Evolutionary conservation across 2,888 invertebrate genomes (phyloP).

Genomic region (Dusona sp.): DNA sequence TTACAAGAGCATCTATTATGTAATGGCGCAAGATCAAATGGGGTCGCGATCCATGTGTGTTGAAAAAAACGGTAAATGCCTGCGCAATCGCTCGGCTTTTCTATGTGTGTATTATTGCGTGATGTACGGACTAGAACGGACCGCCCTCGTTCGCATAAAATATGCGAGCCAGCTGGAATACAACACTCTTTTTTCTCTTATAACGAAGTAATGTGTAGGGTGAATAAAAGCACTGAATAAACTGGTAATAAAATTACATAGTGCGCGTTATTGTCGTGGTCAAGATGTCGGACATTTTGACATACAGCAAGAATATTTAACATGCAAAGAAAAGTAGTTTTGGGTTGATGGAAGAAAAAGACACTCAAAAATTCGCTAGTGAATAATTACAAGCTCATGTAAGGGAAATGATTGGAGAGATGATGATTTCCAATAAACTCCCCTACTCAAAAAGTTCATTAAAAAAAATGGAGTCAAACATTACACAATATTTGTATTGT

Average conservation of each 20-base stretch:
- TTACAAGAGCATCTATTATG: constrained; percentile 34
- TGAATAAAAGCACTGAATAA: background rate
- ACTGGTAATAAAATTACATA: background rate
- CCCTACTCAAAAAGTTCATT: background rate
- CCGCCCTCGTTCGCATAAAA: constrained; percentile 3
- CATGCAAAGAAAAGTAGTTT: background rate
- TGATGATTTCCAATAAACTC: background rate
- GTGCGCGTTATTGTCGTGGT: background rate
- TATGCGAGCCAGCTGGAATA: constrained; percentile 17
- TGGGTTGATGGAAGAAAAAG: background rate
- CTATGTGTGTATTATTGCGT: constrained; percentile 6
- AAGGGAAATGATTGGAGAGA: background rate
- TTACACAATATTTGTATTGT: background rate
- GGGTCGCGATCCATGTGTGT: background rate
- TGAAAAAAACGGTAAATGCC: background rate
- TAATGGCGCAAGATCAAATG: background rate
- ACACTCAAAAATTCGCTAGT: background rate
- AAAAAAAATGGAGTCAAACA: background rate
- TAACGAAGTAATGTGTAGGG: constrained; percentile 13
- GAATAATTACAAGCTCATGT: background rate
- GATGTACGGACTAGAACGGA: background rate
- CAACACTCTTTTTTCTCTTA: constrained; percentile 5
- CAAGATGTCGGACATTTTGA: background rate
- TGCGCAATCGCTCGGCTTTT: constrained; percentile 12
- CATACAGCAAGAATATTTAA: background rate